Conservation (phyloP, 2,797 vertebrate genomes). For the Notoglanidium macrostoma region DNA sequence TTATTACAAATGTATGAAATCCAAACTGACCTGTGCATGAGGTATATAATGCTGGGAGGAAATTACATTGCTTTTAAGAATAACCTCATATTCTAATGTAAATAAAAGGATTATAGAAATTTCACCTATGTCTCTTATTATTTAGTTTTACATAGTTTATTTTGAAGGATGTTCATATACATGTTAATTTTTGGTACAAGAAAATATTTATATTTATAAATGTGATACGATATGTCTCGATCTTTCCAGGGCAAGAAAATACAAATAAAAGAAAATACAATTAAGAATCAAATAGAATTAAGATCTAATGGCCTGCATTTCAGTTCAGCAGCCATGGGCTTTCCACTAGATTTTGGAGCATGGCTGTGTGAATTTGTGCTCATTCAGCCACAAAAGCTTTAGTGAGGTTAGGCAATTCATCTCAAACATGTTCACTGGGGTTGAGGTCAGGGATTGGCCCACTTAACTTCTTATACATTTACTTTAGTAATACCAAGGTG, state of each 20-base stretch:
- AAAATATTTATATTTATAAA: background rate
- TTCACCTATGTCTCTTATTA: constrained; percentile 12
- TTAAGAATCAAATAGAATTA: no score
- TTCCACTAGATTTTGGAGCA: background rate
- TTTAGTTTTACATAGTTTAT: background rate
- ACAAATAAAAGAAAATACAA: background rate
- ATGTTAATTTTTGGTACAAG: background rate
- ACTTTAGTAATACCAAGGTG: background rate
- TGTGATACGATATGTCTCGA: background rate
- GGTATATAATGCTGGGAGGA: constrained; percentile 53
- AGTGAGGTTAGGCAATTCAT: background rate
- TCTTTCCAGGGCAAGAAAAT: background rate
- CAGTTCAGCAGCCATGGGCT: background rate
- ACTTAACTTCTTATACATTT: background rate
- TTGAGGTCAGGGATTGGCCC: background rate
- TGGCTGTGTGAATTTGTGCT: background rate
- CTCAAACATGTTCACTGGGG: background rate
- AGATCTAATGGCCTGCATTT: background rate
- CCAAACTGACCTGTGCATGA: constrained; percentile 65
- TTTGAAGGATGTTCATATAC: background rate
- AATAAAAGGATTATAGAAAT: constrained; percentile 73
- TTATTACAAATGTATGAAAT: constrained; percentile 62
- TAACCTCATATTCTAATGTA: constrained; percentile 73
- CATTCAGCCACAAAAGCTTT: background rate
- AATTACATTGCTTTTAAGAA: constrained; percentile 59